phyloP scores from a whole-genome alignment of 2,888 invertebrate genomes.

The Malachius bipustulatus region DNA sequence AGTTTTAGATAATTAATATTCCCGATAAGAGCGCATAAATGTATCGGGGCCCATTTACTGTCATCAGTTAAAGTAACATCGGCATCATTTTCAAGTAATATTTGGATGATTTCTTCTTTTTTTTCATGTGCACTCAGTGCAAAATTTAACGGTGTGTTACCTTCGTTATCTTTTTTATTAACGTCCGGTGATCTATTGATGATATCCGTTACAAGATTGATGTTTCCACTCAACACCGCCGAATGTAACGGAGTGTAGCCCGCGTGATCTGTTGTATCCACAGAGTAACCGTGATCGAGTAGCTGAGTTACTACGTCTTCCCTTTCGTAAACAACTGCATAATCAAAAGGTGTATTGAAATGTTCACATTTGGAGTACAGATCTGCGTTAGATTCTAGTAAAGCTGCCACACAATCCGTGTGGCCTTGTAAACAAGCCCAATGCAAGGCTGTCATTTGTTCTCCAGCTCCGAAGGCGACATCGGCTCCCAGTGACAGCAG shows the following conservation, averaged over 20 bases:
- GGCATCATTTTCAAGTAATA: neutral
- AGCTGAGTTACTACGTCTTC: neutral
- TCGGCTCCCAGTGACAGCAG: neutral
- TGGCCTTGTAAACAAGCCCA: neutral
- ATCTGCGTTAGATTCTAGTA: neutral
- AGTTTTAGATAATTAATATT: neutral
- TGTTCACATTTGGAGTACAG: neutral
- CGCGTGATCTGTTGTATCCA: neutral
- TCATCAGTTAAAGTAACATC: neutral
- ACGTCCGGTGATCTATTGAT: neutral
- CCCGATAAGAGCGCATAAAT: neutral
- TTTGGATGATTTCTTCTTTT: neutral
- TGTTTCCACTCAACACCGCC: neutral
- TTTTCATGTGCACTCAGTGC: neutral
- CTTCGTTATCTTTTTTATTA: neutral
- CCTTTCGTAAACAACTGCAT: neutral
- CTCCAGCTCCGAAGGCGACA: neutral
- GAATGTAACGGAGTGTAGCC: neutral
- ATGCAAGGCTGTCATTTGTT: neutral
- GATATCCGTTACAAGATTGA: neutral
- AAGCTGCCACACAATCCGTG: neutral
- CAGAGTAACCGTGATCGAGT: neutral
- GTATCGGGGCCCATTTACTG: neutral
- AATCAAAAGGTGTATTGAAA: conserved; percentile 1
- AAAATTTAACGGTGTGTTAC: neutral